A percentile compares a stretch with the other conserved stretches of the same genome.
Evolutionary conservation across 2,888 invertebrate species (phyloP).

Genomic region (Philereme vetulata): DNA sequence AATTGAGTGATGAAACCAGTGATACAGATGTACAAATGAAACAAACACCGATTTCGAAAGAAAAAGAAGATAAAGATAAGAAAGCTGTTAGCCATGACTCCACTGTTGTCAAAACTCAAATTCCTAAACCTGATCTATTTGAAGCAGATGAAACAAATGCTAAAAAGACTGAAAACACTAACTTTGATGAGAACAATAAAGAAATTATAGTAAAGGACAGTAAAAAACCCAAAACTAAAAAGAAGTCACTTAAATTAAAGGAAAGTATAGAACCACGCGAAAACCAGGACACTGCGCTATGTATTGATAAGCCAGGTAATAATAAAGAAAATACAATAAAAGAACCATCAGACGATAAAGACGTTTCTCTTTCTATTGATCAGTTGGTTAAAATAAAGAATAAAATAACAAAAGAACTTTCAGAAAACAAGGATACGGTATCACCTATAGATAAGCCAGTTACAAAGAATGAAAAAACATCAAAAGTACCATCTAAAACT

Average conservation of each 20-base stretch:
- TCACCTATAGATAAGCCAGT: constrained; percentile 1
- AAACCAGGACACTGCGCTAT: constrained; percentile 32
- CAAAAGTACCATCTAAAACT: constrained; percentile 31
- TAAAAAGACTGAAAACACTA: not conserved
- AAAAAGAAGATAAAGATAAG: not conserved
- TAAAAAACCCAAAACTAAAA: constrained; percentile 47
- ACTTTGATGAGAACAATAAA: constrained; percentile 12
- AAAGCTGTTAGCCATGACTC: not conserved
- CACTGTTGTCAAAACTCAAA: not conserved
- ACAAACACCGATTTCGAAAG: constrained; percentile 1
- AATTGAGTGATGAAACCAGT: constrained; percentile 70
- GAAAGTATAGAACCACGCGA: constrained; percentile 37
- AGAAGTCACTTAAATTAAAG: constrained; percentile 45
- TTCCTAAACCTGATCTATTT: constrained; percentile 1
- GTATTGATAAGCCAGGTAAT: constrained; percentile 13
- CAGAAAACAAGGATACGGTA: not conserved
- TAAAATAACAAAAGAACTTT: constrained; percentile 9
- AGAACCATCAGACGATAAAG: constrained; percentile 5
- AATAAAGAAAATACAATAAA: constrained; percentile 11
- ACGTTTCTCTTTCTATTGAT: constrained; percentile 21
- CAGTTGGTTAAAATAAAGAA: constrained; percentile 13
- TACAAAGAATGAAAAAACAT: constrained; percentile 28
- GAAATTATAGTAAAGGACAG: constrained; percentile 21
- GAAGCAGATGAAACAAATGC: constrained; percentile 6
- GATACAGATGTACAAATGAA: constrained; percentile 42